phyloP scores from a whole-genome alignment of 2,888 invertebrate species.

The Adela reaumurella region DNA sequence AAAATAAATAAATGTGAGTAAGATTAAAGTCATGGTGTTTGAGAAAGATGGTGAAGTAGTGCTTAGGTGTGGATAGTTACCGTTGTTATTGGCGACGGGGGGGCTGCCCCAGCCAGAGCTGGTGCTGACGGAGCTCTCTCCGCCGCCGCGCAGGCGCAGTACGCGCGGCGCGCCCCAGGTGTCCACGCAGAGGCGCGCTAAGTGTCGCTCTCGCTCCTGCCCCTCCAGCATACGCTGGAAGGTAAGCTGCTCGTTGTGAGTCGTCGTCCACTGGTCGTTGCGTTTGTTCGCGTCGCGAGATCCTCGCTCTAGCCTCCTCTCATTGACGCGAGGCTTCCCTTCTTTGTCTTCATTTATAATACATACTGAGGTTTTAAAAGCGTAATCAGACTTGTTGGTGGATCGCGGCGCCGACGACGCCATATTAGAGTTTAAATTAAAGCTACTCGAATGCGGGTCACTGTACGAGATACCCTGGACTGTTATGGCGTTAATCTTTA shows the following conservation, averaged over 20 bases:
- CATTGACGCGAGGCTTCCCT: too few species aligned
- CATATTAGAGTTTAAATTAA: conserved; percentile 58
- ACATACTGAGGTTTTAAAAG: conserved; percentile 59
- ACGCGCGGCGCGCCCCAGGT: conserved; percentile 61
- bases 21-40: too few species aligned
- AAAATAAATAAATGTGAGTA: too few species aligned
- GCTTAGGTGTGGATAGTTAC: conserved; percentile 29
- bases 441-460: conserved; percentile 59
- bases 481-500: conserved; percentile 59
- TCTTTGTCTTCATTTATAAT: conserved; percentile 24
- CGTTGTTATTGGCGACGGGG: conserved; percentile 64
- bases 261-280: conserved; percentile 1
- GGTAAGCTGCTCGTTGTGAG: conserved; percentile 24
- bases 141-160: conserved; percentile 70
- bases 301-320: neutral
- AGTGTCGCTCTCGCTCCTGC: conserved; percentile 23
- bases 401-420: conserved; percentile 52
- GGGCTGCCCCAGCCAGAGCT: conserved; percentile 78
- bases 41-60: too few species aligned
- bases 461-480: conserved; percentile 60
- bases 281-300: conserved; percentile 1
- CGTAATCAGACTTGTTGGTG: conserved; percentile 61
- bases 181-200: conserved; percentile 23
- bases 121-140: conserved; percentile 76
- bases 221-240: conserved; percentile 44